Percentiles rank a stretch among this genome's conserved stretches.
Conservation (phyloP, 2,113 vertebrate genomes). For the Setophaga coronata region DNA sequence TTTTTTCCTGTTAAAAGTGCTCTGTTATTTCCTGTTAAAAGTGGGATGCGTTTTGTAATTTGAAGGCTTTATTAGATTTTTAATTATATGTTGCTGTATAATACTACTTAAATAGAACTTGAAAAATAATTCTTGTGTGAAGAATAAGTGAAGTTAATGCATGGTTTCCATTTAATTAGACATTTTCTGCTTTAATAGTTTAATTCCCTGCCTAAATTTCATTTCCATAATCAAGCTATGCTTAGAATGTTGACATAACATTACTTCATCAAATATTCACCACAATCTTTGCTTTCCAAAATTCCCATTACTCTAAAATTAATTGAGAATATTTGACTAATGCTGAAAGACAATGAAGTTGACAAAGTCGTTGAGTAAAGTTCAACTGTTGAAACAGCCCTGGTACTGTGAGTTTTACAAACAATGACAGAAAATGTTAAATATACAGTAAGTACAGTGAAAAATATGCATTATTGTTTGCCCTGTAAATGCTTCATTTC, state of each 20-base stretch:
- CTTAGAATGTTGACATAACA: slow-evolving; percentile 27
- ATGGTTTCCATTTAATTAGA: slow-evolving; percentile 66
- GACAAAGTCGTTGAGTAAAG: not conserved
- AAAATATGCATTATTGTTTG: not conserved
- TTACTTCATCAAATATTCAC: slow-evolving; percentile 42
- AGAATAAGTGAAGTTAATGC: slow-evolving; percentile 55
- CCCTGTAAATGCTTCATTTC: not conserved
- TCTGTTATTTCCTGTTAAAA: slow-evolving; percentile 14
- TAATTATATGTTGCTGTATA: slow-evolving; percentile 56
- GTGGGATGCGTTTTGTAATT: slow-evolving; percentile 6
- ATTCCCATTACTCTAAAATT: slow-evolving; percentile 23
- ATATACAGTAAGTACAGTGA: not conserved
- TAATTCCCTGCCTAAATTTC: slow-evolving; percentile 35
- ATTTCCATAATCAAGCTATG: slow-evolving; percentile 53
- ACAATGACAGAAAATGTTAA: not conserved
- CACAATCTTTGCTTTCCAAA: slow-evolving; percentile 19
- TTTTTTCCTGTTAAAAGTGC: slow-evolving; percentile 1
- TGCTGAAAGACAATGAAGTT: not conserved
- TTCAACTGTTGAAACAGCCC: not conserved
- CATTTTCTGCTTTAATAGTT: slow-evolving; percentile 66
- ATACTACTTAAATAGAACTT: slow-evolving; percentile 43
- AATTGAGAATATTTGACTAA: slow-evolving; percentile 32
- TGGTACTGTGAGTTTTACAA: not conserved
- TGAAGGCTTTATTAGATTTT: slow-evolving; percentile 54
- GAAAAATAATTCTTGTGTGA: slow-evolving; percentile 9